Evolutionary conservation across 2,113 vertebrate species (phyloP), one percentile per base, ranked within the genome.

Genomic region (Todiramphus saurophagus): DNA sequence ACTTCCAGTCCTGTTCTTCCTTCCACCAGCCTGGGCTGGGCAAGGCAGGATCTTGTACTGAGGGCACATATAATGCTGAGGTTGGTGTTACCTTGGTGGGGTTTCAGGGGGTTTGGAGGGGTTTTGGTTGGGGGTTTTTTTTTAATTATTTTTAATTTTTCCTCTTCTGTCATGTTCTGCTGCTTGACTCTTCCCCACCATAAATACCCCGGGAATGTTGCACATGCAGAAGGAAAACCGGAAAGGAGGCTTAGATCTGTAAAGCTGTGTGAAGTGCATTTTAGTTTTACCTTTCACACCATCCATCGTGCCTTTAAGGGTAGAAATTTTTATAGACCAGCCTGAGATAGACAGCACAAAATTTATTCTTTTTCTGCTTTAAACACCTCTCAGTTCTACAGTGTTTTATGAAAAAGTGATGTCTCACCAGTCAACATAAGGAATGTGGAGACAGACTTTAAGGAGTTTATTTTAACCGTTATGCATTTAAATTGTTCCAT

Each of bases 401-500:
- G 94, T 75, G 67, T 97, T 97, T 98, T 97, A 96, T 97, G 94
- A 97, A 97, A 97, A 96, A 97, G 96, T 35, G 44, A 91, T 90
- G 70, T 91, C 97, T 97, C 83, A 17, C 93, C 68, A 97, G 97
- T 97, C 97, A 96, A 28, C 90, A 69, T 93, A 83, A 97, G 96
- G 93, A 96, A 97, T 97, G 97, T 96, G 92, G 69, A 81, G 88
- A 94, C 94, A 91, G 69, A 91, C 56, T 83, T 95, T 75, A 35
- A 96, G 95, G 96, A 91, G 95, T 97, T 98, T 92, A 77, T 96
- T 96, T 96, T 96, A 97, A 97, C 96, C 16, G 90, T 97, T 97
- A 97, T 98, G 98, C 97, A 98, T 98, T 98, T 98, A 98, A 98
- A 98, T 97, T 74, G 97, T 97, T 91, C 96, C 93, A 97, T 98